Percentiles rank a stretch among this genome's conserved stretches.
Conservation (phyloP, 2,113 vertebrate species). For the Tragelaphus buxtoni region DNA sequence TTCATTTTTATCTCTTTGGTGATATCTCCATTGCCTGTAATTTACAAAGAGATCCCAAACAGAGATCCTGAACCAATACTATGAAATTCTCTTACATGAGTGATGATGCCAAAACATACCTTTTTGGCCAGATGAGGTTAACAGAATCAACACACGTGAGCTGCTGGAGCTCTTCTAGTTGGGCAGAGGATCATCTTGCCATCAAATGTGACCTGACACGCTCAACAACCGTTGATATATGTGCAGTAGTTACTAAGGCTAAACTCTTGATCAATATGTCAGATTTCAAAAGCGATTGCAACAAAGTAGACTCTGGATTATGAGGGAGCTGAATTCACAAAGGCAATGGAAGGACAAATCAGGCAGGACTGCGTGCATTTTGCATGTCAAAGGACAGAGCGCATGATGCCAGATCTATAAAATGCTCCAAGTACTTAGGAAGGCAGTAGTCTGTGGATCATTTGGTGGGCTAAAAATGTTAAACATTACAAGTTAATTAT, state of each 20-base stretch:
- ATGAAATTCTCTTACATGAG: background rate
- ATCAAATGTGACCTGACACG: conserved; percentile 75
- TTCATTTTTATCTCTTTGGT: conserved; percentile 6
- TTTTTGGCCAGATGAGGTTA: background rate
- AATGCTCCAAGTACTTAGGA: conserved; percentile 48
- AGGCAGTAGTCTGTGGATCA: conserved; percentile 69
- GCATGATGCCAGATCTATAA: conserved; percentile 48
- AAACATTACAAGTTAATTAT: conserved; percentile 71
- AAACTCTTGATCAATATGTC: conserved; percentile 85
- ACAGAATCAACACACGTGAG: background rate
- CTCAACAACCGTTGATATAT: conserved; percentile 72
- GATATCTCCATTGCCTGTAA: background rate
- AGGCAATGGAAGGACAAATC: conserved; percentile 56
- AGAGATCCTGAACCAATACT: background rate
- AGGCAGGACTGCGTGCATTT: conserved; percentile 54
- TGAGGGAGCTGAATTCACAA: conserved; percentile 54
- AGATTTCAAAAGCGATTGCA: conserved; percentile 82
- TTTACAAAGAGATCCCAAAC: background rate
- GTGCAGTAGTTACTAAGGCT: conserved; percentile 79
- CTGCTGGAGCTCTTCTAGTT: conserved; percentile 12
- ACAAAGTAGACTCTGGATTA: conserved; percentile 66
- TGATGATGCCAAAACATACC: rapidly evolving
- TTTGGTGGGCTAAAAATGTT: conserved; percentile 74
- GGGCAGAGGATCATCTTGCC: conserved; percentile 64
- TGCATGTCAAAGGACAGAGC: conserved; percentile 37